Evolutionary conservation across 2,888 invertebrate species (phyloP), one percentile per base, ranked within the genome.

Genomic region (Apantesis nais): DNA sequence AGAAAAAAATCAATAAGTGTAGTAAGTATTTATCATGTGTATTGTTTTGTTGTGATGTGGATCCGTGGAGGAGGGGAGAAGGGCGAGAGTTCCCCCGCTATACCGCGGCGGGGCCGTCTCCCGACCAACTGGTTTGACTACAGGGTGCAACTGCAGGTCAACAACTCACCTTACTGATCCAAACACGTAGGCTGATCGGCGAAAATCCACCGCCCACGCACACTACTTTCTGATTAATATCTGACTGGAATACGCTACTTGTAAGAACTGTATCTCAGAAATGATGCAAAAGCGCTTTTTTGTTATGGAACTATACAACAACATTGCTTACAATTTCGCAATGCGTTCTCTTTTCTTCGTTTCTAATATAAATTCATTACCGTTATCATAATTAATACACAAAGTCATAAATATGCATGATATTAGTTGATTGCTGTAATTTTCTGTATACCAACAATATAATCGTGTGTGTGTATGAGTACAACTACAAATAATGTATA

Each of bases 171-270:
- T 90, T 85, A 87, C 82, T 88, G 90, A 90, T 89, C 90, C 89
- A 88, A 90, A 88, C 91, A 92, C 90, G 90, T 89, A 90, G 88
- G 88, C 85, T 85, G 89, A 91, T 92, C 90, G 86, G 90, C 91
- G 86, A 90, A 90, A 89, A 90, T 89, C 85, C 83, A 77, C 81
- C 88, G 82, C 89, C 89, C 85, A 90, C 90, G 85, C 86, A 79
- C 83, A 85, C 73, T 82, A 87, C 88, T 86, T 86, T 88, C 87
- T 86, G 88, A 88, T 89, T 85, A 86, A 84, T 83, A 88, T 88
- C 86, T 83, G 80, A 80, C 81, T 83, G 66, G 65, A 66, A n/a
- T 68, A 66, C 66, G 74, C 76, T 73, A 76, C 76, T 74, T 70
- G 68, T 25, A 58, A 58, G 29, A 67, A 39, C 64, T 65, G 66